These are phyloP conservation scores for Scarus forsteni DNA, from an alignment of 2,797 vertebrate genomes.

Conservation along the genomic window DNA sequence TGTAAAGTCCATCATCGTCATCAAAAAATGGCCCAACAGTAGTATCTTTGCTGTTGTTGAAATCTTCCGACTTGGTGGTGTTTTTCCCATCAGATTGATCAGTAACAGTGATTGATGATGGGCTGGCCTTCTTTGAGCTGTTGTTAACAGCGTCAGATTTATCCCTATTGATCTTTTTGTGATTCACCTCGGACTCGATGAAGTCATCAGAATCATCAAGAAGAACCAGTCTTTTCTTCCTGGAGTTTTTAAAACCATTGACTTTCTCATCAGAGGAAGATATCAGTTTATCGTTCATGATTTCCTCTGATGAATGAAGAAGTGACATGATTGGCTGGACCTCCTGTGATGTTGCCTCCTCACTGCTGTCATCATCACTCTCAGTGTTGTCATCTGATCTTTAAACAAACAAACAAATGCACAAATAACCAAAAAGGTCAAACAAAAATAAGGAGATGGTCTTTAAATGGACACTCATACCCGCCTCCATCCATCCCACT, in stretches of 20 bases:
- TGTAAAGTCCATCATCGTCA: no score
- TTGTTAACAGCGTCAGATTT: background rate
- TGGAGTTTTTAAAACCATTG: background rate
- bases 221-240: no score
- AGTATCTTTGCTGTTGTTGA: no score
- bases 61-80: no score
- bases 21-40: no score
- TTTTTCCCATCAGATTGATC: no score
- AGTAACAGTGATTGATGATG: no score
- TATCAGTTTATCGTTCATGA: conserved; percentile 2
- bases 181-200: background rate
- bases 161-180: background rate
- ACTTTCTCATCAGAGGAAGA: background rate
- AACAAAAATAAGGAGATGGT: background rate
- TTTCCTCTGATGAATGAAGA: conserved; percentile 2
- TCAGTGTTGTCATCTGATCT: background rate
- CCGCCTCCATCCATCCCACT: background rate
- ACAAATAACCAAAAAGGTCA: background rate
- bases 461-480: background rate
- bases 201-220: background rate
- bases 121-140: background rate
- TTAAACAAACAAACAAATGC: background rate
- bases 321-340: background rate
- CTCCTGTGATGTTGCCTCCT: background rate
- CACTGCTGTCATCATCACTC: background rate